Evolutionary conservation across 2,888 invertebrate genomes (phyloP).

Genomic region (Rhimphoctona megacephalus): DNA sequence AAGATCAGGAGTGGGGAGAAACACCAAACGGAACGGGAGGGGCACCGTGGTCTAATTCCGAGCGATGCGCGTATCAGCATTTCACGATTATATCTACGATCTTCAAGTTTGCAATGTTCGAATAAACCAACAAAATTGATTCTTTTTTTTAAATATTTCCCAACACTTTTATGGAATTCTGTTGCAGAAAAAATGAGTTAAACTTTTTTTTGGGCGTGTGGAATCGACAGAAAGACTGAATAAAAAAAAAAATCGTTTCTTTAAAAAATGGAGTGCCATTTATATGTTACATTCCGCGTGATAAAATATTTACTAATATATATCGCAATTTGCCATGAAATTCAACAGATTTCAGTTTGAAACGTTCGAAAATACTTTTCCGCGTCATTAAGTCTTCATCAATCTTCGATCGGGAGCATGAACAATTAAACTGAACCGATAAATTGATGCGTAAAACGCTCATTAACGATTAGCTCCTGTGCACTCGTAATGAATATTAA

Average conservation of each 20-base stretch:
- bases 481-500: neutral
- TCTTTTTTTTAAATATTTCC: neutral
- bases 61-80: conserved; percentile 66
- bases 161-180: neutral
- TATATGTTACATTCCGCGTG: neutral
- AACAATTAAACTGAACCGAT: neutral
- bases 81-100: conserved; percentile 50
- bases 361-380: neutral
- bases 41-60: conserved; percentile 75
- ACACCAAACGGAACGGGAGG: conserved; percentile 70
- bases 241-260: neutral
- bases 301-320: neutral
- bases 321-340: neutral
- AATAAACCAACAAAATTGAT: neutral
- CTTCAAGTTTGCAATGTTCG: conserved; percentile 1
- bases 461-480: neutral
- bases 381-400: neutral
- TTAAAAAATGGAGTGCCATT: neutral
- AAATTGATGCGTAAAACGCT: neutral
- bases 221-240: neutral
- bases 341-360: neutral
- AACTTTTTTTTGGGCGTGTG: neutral
- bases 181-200: neutral
- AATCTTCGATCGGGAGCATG: neutral
- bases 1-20: conserved; percentile 47